Base-by-base conservation (phyloP, 2,113 vertebrate genomes). In the Microtus montanus region DNA sequence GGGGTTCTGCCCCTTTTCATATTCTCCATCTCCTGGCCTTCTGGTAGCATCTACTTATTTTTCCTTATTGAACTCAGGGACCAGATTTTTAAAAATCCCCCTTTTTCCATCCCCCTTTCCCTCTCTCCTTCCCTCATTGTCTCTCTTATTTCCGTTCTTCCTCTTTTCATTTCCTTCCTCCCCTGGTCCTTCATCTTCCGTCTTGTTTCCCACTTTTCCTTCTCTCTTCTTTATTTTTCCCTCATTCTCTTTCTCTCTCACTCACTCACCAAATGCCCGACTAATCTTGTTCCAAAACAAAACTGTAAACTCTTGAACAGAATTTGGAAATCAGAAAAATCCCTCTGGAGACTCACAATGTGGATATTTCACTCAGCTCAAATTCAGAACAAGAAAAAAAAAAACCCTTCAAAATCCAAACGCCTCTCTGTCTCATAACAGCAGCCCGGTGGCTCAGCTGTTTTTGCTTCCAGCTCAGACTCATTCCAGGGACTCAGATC, bases 321-420 rank as follows among this genome's bases (percentile, higher is more conserved):
- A 93, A 64, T 96, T 92, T 94, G 35, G 94, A 95, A 95, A 95
- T 80, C 78, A 70, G 47, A 52, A 93, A 63, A 94, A 14, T 15
- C 58, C 71, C 71, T 91, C 87, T 91, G 61, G 92, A 97, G 95
- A 94, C 79, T 7, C 87, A 75, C 63, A 91, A 52, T 89, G 88
- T 87, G 74, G 83, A 89, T 63, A 79, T 96, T 92, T 95, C 54
- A 54, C 54, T 83, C 44, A 91, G 86, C 20, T 33, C 77, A 94
- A 64, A 90, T 77, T 70, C 14, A 58, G 54, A 58, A 82, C 74
- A 78, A 64, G 13, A 38, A 54, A 28, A 17, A 19, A 41, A 19
- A 19, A 4, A 22, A 49, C 47, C 35, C 52, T 92, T 86, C 58
- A 54, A 84, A 38, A 38, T 5, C 47, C 8, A 73, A 90, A 64